Conservation (phyloP, 2,113 vertebrate genomes). For the Hippopotamus amphibius region DNA sequence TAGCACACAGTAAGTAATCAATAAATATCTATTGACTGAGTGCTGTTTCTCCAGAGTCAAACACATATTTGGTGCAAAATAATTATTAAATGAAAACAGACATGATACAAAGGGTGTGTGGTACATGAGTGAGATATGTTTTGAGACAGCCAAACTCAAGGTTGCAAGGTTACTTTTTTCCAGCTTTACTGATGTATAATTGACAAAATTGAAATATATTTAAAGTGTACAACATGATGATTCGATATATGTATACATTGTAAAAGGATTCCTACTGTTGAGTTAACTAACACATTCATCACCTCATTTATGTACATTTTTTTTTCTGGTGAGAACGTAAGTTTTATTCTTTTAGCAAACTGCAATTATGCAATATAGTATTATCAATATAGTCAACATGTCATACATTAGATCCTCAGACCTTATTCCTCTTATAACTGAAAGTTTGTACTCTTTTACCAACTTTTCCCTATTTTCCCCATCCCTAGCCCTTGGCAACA, state of each 20-base stretch:
- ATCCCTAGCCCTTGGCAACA: neutral
- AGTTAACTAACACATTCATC: neutral
- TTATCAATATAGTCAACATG: neutral
- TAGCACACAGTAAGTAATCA: neutral
- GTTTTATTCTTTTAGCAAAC: neutral
- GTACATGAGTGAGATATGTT: neutral
- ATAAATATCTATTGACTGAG: neutral
- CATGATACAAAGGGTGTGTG: neutral
- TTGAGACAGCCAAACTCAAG: neutral
- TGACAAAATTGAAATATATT: neutral
- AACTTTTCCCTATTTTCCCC: neutral
- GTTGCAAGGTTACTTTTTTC: neutral
- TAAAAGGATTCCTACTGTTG: neutral
- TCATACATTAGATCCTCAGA: neutral
- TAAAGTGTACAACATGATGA: neutral
- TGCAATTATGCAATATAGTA: neutral
- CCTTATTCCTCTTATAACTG: neutral
- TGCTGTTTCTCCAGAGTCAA: neutral
- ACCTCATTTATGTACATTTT: neutral
- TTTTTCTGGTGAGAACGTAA: neutral
- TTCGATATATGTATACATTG: neutral
- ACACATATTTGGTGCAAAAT: neutral
- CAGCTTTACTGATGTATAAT: neutral
- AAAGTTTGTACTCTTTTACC: neutral
- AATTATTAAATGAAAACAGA: slow-evolving; percentile 30